phyloP scores from a whole-genome alignment of 2,888 invertebrate species.

The Gisinianus flammeolus region DNA sequence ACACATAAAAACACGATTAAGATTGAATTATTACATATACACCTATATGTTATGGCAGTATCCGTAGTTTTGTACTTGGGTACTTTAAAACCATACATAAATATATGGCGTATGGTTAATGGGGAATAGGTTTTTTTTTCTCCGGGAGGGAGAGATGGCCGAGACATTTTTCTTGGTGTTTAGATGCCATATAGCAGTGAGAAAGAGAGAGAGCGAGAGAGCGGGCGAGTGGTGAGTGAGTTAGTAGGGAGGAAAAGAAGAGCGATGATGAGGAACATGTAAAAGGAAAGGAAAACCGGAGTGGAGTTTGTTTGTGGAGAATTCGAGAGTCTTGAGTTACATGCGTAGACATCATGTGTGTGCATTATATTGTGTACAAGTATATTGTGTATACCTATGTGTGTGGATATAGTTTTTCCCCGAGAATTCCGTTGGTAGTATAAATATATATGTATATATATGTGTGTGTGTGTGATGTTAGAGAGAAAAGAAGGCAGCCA shows the following conservation, averaged over 20 bases:
- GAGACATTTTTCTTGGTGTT: no score
- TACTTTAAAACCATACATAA: no score
- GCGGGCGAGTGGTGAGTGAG: conserved; percentile 3
- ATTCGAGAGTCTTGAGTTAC: conserved; percentile 13
- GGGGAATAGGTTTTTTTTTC: no score
- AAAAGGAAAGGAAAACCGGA: conserved; percentile 5
- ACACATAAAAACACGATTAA: no score
- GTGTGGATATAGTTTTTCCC: not conserved
- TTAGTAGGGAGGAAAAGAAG: not conserved
- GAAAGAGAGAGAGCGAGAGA: not conserved
- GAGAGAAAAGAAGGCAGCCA: conserved; percentile 23
- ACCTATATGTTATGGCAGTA: no score
- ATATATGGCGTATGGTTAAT: no score
- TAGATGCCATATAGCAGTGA: no score
- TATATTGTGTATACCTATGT: not conserved
- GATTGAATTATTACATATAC: no score
- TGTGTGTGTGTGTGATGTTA: not conserved
- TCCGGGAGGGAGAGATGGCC: no score
- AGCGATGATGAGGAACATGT: not conserved
- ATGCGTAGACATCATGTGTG: not conserved
- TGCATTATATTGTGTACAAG: not conserved
- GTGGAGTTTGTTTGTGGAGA: conserved; percentile 17
- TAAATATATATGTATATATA: not conserved
- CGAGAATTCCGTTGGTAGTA: not conserved
- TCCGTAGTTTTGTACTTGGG: no score